Base-by-base conservation (phyloP, 2,797 vertebrate species). In the Halcyon badia region DNA sequence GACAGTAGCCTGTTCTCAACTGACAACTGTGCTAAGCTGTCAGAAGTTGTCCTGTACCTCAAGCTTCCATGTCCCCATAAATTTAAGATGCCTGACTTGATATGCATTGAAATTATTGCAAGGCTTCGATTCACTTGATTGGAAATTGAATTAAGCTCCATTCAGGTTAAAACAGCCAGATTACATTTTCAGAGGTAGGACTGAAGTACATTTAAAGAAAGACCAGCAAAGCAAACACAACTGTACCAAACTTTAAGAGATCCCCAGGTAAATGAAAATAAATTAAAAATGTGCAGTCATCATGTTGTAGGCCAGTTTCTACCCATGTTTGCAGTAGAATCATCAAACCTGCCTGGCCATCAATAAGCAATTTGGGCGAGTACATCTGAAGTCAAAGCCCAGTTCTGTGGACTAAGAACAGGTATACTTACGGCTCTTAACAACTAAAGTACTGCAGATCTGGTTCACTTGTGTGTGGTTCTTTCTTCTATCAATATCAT, bases 61-160 rank as follows among this genome's bases (percentile, higher is more conserved):
- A 83, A 30, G 77, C 85, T 91, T 93, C 31, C n/a, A 31, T 25
- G 49, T 82, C 54, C 54, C 76, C 39, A 30, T 85, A 81, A 72
- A 90, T 91, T 89, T 89, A 83, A 94, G 52, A 39, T 57, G 20
- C 28, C 51, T 91, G 82, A 78, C 31, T 89, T 85, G 58, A 83
- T 86, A n/a, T 83, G 37, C 57, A 77, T 71, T 94, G 87, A 91
- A 96, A 75, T n/a, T 75, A 81, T 77, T 68, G 75, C 68, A 94
- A 57, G 58, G n/a, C 17, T 89, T 82, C 68, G 28, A 33, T 73
- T 89, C 51, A 17, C 33, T 81, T 94, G 71, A 83, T 78, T 75
- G 72, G 75, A 85, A 92, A 94, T 75, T 60, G 48, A 94, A 73
- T 92, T 92, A 91, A 46, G 33, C 9, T 70, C 5, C n/a, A 54